phyloP scores from a whole-genome alignment of 2,113 vertebrate species.

The Dissostichus mawsoni region DNA sequence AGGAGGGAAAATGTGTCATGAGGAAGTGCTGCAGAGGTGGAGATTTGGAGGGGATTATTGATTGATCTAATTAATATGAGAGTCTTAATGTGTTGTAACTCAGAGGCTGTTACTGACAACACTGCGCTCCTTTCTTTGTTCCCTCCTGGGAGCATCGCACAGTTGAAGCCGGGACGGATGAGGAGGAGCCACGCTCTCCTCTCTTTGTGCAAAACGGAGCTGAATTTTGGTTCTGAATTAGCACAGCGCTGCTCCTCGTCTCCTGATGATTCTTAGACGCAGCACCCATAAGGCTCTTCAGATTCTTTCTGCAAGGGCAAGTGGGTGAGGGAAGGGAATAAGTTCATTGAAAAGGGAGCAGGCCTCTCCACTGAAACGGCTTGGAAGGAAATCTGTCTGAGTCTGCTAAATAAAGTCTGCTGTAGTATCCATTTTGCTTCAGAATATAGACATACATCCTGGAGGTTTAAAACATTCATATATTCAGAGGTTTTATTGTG shows the following conservation, averaged over 20 bases:
- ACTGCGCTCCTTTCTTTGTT: constrained; percentile 45
- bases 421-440: background rate
- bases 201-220: constrained; percentile 10
- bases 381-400: constrained; percentile 5
- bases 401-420: background rate
- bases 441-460: background rate
- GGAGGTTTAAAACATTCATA: background rate
- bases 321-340: constrained; percentile 27
- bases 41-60: background rate
- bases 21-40: too few species aligned
- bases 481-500: too few species aligned
- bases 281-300: constrained; percentile 25
- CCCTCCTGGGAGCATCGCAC: constrained; percentile 15
- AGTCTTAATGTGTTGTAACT: background rate
- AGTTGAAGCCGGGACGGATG: constrained; percentile 21
- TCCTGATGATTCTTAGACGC: constrained; percentile 39
- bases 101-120: constrained; percentile 14
- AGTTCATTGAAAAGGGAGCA: constrained; percentile 34
- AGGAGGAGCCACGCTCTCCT: constrained; percentile 35
- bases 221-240: constrained; percentile 39
- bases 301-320: constrained; percentile 33
- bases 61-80: constrained; percentile 28
- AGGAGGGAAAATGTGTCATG: too few species aligned
- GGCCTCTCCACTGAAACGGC: background rate
- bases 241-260: constrained; percentile 33